Evolutionary conservation across 92 coral and sea anemone species (phyloP), one percentile per base, ranked within the genome.

Genomic region (Phenganax subtilis): DNA sequence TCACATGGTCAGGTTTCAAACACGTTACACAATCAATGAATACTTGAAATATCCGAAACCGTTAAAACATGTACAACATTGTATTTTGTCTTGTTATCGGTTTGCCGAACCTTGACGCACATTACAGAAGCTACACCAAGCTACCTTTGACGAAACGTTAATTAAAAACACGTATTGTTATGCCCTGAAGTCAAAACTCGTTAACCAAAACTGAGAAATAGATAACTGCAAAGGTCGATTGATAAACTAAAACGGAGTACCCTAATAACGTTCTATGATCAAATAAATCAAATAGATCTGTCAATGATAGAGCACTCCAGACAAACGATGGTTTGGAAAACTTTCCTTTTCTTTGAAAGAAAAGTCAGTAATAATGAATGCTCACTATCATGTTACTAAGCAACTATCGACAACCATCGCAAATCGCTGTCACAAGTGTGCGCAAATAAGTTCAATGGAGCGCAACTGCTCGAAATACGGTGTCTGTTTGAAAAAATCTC

Each of bases 291-390:
- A 20, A 37, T 56, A 31, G 51, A 54, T 55, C 64, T 75, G 64
- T 75, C 64, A 75, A 6, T 75, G 66, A 75, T 75, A 75, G 63
- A 55, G 64, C 14, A 55, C 80, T 75, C 31, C 62, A 54, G 63
- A 75, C 80, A 75, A 37, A 75, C 6, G 27, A 29, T 25, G 31
- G 60, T 55, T 58, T 30, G 30, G n/a, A 16, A 53, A 51, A 6
- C 4, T 25, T 55, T 63, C 63, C 20, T 25, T 55, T 75, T n/a
- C 66, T 75, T 75, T 30, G 80, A 54, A 55, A 75, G 80, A 55
- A 75, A 75, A 12, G 51, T 54, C 53, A 17, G 71, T 64, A 76
- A 57, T 10, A 30, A 37, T 2, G 0, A 68, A 68, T 61, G 53
- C 30, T 51, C 54, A 53, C 54, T 6, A n/a, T 68, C 37, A 27